Evolutionary conservation across 1,140 invertebrate genomes (phyloP).

Genomic region (Drosophila hydei): DNA sequence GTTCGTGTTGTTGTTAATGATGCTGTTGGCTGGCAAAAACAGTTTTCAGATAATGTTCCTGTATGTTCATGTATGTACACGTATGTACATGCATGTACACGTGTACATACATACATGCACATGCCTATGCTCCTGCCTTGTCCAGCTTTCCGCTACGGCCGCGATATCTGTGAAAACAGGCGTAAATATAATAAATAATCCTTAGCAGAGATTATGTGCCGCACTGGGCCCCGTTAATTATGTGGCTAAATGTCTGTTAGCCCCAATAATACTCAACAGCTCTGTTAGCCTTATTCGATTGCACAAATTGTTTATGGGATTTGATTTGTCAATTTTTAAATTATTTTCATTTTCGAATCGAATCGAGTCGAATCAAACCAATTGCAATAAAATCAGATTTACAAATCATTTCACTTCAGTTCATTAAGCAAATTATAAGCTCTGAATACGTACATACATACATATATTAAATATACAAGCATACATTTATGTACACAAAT

Average conservation of each 20-base stretch:
- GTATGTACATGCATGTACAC: no score
- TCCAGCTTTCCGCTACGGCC: background rate
- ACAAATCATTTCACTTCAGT: no score
- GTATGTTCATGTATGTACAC: no score
- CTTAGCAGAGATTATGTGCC: conserved; percentile 17
- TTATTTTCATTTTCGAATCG: no score
- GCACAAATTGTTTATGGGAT: background rate
- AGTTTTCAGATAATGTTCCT: background rate
- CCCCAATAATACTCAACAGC: background rate
- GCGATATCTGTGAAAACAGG: background rate
- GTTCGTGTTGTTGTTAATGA: conserved; percentile 6
- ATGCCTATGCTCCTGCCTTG: background rate
- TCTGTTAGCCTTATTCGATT: background rate
- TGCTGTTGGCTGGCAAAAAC: background rate
- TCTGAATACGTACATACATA: no score
- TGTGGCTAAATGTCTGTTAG: background rate
- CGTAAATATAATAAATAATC: conserved; percentile 22
- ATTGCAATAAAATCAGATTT: no score
- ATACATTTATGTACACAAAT: no score
- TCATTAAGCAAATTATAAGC: no score
- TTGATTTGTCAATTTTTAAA: background rate
- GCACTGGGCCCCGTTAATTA: conserved; percentile 15
- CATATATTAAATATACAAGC: no score
- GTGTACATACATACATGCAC: background rate
- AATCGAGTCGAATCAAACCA: no score